These are phyloP conservation scores for Selenia dentaria DNA, from an alignment of 2,888 invertebrate genomes.

Conservation along the genomic window DNA sequence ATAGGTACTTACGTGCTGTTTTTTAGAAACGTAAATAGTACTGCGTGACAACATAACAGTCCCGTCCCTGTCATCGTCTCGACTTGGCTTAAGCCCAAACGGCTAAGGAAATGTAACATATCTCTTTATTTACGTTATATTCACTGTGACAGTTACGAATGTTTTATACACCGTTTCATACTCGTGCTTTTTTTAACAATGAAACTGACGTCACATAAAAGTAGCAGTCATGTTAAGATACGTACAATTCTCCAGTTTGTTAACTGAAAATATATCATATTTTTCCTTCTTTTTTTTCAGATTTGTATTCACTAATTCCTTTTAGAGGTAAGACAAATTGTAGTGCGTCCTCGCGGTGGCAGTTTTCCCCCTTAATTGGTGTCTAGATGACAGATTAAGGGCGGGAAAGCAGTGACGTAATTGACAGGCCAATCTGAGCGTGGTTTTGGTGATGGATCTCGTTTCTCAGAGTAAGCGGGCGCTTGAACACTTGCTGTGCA, in stretches of 20 bases:
- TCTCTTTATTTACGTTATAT: slow-evolving; percentile 68
- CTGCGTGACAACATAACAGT: slow-evolving; percentile 58
- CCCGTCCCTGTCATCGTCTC: slow-evolving; percentile 60
- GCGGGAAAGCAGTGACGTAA: slow-evolving; percentile 73
- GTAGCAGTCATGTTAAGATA: slow-evolving; percentile 32
- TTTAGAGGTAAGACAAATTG: slow-evolving; percentile 63
- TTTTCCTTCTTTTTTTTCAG: too few relatives aligned
- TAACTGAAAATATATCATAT: too few relatives aligned
- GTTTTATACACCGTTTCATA: slow-evolving; percentile 37
- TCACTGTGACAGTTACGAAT: slow-evolving; percentile 64
- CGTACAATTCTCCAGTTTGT: slow-evolving; percentile 20
- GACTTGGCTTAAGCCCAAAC: slow-evolving; percentile 75
- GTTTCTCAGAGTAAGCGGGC: slow-evolving; percentile 19
- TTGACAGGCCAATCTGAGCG: slow-evolving; percentile 78
- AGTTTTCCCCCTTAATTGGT: slow-evolving; percentile 76
- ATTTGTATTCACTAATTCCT: slow-evolving; percentile 33
- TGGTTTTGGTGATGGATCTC: slow-evolving; percentile 66
- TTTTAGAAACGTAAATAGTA: slow-evolving; percentile 52
- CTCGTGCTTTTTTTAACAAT: slow-evolving; percentile 39
- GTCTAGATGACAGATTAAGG: slow-evolving; percentile 81
- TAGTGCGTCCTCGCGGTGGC: slow-evolving; percentile 58
- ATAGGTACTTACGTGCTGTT: too few relatives aligned
- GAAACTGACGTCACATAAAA: slow-evolving; percentile 35
- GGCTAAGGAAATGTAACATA: slow-evolving; percentile 66
- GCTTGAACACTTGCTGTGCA: slow-evolving; percentile 5